Evolutionary conservation across 2,113 vertebrate species (phyloP), one percentile per base, ranked within the genome.

Genomic region (Crotophaga sulcirostris): DNA sequence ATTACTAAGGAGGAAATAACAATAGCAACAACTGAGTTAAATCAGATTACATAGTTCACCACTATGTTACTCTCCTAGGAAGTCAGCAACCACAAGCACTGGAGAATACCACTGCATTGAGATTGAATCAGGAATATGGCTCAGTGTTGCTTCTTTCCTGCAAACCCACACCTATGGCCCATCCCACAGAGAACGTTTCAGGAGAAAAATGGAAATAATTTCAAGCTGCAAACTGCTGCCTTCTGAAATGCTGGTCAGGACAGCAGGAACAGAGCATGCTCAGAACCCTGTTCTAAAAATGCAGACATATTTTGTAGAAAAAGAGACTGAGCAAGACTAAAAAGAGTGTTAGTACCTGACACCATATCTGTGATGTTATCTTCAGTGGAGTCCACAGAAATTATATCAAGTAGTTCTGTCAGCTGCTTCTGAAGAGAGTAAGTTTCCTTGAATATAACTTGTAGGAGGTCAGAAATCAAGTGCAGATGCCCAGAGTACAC

Each of bases 351-450:
- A 63, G 17, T 93, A 99, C 99, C 98, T 97, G 97, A 97, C 49
- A 99, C 98, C 95, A 99, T 97, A 78, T 97, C 96, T 63, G 96
- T 97, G 89, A 98, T 59, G 60, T 87, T 94, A 19, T 98, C 98
- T 62, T 98, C 98, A 64, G 98, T 75, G n/a, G 98, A 97, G 38
- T 94, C 98, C 33, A 99, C 9, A 66, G 97, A 98, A 83, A 99
- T 97, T 87, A 92, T 97, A 87, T 99, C 99, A 90, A 99, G 89
- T 13, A 99, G 86, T 59, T 99, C 99, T 98, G 99, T 98, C 31
- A 99, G 96, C 56, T 98, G 97, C 79, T 99, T 99, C 89, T 99
- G 99, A 77, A 99, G 98, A 42, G 97, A 97, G 88, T 99, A 99
- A 8, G 99, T 98, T 78, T 99, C 99, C 91, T 99, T 99, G 93